Percentiles rank a stretch among this genome's conserved stretches.
These are phyloP conservation scores for Pomatostomus ruficeps DNA, from an alignment of 2,113 vertebrate species.

Conservation along the genomic window DNA sequence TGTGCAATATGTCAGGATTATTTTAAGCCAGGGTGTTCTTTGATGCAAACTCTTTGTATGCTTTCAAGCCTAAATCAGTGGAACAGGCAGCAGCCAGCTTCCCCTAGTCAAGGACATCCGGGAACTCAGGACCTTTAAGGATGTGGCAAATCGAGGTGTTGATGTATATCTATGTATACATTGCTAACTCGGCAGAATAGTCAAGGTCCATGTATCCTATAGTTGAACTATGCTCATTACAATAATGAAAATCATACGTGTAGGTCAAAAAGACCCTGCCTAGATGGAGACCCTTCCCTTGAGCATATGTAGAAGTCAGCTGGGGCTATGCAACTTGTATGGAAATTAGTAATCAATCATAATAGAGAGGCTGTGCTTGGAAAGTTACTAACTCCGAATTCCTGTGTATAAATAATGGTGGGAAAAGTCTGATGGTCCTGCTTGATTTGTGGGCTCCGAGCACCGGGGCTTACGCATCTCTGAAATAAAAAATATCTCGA, in stretches of 20 bases:
- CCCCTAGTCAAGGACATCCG: background rate
- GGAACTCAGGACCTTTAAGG: background rate
- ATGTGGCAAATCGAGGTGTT: background rate
- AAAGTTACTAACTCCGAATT: background rate
- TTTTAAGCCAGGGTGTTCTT: background rate
- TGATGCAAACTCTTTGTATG: background rate
- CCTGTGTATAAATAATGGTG: fast-evolving
- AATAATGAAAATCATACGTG: background rate
- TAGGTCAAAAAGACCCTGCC: background rate
- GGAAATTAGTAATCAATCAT: background rate
- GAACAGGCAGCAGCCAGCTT: background rate
- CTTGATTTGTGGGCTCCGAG: fast-evolving
- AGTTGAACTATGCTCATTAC: background rate
- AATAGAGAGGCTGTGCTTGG: background rate
- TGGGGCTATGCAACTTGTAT: no score
- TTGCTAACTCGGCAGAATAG: background rate
- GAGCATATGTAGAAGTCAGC: background rate
- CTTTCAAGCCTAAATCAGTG: background rate
- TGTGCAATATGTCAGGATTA: background rate
- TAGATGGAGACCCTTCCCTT: background rate
- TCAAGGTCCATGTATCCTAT: background rate
- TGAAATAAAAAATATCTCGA: background rate
- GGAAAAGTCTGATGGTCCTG: background rate
- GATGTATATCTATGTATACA: background rate
- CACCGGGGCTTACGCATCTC: fast-evolving